These are phyloP conservation scores for Lasioglossum villosulum DNA, from an alignment of 2,888 invertebrate genomes.

Conservation along the genomic window DNA sequence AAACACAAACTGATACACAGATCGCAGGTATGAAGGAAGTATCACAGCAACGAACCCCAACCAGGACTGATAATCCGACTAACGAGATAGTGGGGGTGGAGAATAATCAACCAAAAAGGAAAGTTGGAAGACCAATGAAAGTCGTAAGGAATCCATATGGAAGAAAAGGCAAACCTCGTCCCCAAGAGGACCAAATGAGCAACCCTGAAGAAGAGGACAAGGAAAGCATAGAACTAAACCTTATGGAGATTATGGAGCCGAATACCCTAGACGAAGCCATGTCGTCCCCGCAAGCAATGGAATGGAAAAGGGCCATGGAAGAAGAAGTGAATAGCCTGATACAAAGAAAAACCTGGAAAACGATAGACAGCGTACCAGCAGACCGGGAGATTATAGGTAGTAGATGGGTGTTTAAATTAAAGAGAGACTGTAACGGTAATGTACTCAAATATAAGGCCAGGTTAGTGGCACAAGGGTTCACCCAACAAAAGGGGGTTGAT, in stretches of 20 bases:
- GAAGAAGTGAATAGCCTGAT: conserved; percentile 5
- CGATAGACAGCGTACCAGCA: background rate
- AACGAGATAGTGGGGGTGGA: background rate
- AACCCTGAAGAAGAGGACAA: background rate
- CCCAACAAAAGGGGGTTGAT: conserved; percentile 1
- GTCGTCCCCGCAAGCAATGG: background rate
- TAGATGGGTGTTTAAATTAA: conserved; percentile 26
- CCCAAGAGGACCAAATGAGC: background rate
- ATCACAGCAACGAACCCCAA: background rate
- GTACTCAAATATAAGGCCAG: conserved; percentile 15
- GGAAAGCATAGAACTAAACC: background rate
- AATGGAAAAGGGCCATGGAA: conserved; percentile 5
- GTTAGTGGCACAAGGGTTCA: conserved; percentile 15
- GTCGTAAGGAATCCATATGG: conserved; percentile 1
- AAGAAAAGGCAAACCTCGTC: conserved; percentile 14
- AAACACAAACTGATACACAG: background rate
- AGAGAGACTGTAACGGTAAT: conserved; percentile 11
- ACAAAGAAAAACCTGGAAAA: conserved; percentile 9
- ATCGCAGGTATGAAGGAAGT: background rate
- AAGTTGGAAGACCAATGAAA: background rate
- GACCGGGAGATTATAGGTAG: conserved; percentile 4
- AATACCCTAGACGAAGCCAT: background rate
- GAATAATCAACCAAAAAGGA: background rate
- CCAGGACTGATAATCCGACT: background rate
- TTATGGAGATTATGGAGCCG: background rate